Evolutionary conservation across 2,797 vertebrate genomes (phyloP).

Genomic region (Periophthalmus magnuspinnatus): DNA sequence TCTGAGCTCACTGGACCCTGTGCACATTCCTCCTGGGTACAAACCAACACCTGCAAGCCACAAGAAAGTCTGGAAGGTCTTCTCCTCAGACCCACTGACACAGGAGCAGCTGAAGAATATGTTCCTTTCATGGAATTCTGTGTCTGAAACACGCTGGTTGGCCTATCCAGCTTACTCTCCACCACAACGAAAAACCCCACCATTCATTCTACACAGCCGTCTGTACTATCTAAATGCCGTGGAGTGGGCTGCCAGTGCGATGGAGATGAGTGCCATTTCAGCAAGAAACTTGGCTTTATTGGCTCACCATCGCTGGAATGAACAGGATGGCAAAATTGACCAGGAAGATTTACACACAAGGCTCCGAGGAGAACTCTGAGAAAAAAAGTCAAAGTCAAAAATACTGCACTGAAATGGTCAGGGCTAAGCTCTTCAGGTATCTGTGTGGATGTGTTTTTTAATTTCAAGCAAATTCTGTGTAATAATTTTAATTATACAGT

Average conservation of each 20-base stretch:
- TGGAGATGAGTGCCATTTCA: constrained; percentile 90
- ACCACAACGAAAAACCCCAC: constrained; percentile 76
- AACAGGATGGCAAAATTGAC: constrained; percentile 73
- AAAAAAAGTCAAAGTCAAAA: constrained; percentile 24
- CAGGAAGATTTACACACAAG: constrained; percentile 88
- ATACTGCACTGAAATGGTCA: constrained; percentile 18
- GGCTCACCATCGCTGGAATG: constrained; percentile 88
- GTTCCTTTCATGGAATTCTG: constrained; percentile 82
- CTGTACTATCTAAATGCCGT: constrained; percentile 88
- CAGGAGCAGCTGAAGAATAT: constrained; percentile 79
- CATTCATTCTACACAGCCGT: constrained; percentile 82
- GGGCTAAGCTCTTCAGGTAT: constrained; percentile 12
- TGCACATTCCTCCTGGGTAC: constrained; percentile 68
- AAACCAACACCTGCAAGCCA: constrained; percentile 55
- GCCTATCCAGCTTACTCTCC: constrained; percentile 85
- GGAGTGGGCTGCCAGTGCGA: constrained; percentile 87
- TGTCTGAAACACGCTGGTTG: constrained; percentile 81
- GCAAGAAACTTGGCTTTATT: constrained; percentile 88
- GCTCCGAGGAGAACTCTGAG: constrained; percentile 86
- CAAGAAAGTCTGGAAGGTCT: constrained; percentile 85
- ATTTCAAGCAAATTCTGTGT: neutral
- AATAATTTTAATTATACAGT: neutral
- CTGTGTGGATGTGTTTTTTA: neutral
- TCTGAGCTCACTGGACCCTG: constrained; percentile 72
- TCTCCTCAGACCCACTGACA: constrained; percentile 77